Conservation (phyloP, 1,140 invertebrate genomes). For the Aphaenogaster rudis region DNA sequence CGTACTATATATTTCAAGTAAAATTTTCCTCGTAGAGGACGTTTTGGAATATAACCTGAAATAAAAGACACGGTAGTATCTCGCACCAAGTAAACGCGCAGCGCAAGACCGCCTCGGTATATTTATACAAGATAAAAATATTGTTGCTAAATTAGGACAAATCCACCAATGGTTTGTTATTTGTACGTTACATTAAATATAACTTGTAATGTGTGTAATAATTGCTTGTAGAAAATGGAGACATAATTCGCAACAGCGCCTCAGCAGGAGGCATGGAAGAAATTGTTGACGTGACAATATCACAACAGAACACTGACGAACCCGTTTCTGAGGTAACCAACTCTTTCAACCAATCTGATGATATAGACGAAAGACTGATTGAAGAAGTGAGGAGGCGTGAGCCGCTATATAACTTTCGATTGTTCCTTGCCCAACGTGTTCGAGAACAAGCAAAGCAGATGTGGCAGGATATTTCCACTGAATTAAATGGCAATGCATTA, state of each 20-base stretch:
- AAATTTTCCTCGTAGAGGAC: too few species aligned
- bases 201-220: background rate
- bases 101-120: background rate
- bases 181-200: constrained; percentile 6
- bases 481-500: constrained; percentile 1
- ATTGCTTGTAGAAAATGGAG: constrained; percentile 6
- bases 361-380: background rate
- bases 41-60: too few species aligned
- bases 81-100: background rate
- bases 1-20: background rate
- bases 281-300: background rate
- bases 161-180: background rate
- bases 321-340: background rate
- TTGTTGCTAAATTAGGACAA: constrained; percentile 5
- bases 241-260: background rate
- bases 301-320: background rate
- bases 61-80: background rate
- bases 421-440: background rate
- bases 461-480: constrained; percentile 2
- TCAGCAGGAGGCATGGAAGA: background rate
- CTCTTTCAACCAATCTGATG: background rate
- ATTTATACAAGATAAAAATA: background rate
- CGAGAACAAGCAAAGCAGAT: background rate
- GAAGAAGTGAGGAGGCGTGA: background rate
- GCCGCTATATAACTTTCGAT: background rate